phyloP scores from a whole-genome alignment of 2,797 vertebrate genomes.

The Aulostomus chinensis region DNA sequence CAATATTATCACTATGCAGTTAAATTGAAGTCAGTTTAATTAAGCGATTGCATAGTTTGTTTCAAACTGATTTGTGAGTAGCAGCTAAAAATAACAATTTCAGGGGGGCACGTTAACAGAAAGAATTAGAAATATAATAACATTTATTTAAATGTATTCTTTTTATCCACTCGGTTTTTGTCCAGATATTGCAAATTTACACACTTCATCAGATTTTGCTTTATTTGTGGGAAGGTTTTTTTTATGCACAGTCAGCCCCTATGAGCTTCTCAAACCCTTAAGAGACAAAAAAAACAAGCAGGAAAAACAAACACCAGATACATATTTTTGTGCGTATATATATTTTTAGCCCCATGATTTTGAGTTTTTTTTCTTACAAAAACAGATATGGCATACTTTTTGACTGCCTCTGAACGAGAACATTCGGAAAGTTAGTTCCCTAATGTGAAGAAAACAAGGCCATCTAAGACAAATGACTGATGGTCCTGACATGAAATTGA shows the following conservation, averaged over 20 bases:
- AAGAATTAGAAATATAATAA: slow-evolving; percentile 1
- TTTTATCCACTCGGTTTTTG: slow-evolving; percentile 32
- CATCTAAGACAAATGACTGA: too few species aligned
- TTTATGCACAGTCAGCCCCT: slow-evolving; percentile 45
- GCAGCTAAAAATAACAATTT: too few species aligned
- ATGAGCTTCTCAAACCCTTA: slow-evolving; percentile 41
- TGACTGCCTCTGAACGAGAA: neutral
- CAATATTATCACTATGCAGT: neutral
- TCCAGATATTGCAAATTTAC: slow-evolving; percentile 53
- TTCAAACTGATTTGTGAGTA: too few species aligned
- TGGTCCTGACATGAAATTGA: too few species aligned
- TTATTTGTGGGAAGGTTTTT: slow-evolving; percentile 33
- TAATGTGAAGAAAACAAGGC: too few species aligned
- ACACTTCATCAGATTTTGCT: slow-evolving; percentile 30
- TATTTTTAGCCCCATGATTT: slow-evolving; percentile 9
- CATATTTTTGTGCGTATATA: neutral
- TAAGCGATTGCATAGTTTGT: too few species aligned
- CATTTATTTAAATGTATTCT: too few species aligned
- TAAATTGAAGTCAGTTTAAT: too few species aligned
- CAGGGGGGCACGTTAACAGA: slow-evolving; percentile 15
- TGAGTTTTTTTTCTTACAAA: slow-evolving; percentile 9
- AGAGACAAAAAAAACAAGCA: slow-evolving; percentile 44
- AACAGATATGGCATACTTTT: slow-evolving; percentile 4
- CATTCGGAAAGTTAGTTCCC: too few species aligned
- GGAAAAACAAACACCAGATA: too few species aligned